These are phyloP conservation scores for Acromyrmex echinatior DNA, from an alignment of 1,140 invertebrate genomes.

Conservation along the genomic window DNA sequence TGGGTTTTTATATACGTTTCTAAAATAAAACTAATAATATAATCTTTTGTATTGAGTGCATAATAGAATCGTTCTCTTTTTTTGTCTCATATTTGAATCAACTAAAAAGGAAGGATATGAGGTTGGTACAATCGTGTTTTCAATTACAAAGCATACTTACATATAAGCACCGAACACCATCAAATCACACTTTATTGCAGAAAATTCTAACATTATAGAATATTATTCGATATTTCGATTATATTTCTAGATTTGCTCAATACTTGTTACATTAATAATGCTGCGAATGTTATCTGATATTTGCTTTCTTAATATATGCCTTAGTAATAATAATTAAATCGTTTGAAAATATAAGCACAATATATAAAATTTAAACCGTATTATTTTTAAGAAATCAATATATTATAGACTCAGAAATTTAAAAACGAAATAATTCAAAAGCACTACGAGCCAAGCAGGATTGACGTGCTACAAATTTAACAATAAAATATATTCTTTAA, in stretches of 20 bases:
- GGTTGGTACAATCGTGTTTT: slow-evolving; percentile 86
- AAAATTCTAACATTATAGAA: slow-evolving; percentile 38
- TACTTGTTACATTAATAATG: slow-evolving; percentile 16
- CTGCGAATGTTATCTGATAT: slow-evolving; percentile 33
- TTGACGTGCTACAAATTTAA: no score
- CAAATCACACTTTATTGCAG: slow-evolving; percentile 35
- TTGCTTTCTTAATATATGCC: slow-evolving; percentile 12
- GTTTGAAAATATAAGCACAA: not conserved
- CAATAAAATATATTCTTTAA: no score
- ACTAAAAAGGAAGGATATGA: slow-evolving; percentile 90
- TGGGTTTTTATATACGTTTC: slow-evolving; percentile 49
- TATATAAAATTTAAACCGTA: not conserved
- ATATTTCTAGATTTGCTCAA: slow-evolving; percentile 1
- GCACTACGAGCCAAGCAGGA: no score
- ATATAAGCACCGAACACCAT: slow-evolving; percentile 61
- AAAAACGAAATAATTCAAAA: no score
- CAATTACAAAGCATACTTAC: slow-evolving; percentile 67
- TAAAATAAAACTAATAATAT: slow-evolving; percentile 56
- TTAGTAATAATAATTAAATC: slow-evolving; percentile 1
- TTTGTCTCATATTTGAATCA: slow-evolving; percentile 79
- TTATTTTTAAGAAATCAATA: not conserved
- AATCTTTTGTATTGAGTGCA: slow-evolving; percentile 59
- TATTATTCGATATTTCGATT: slow-evolving; percentile 28
- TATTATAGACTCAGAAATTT: no score
- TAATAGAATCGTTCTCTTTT: slow-evolving; percentile 82